Base-by-base conservation (phyloP, 2,113 vertebrate genomes). In the Pheucticus melanocephalus region DNA sequence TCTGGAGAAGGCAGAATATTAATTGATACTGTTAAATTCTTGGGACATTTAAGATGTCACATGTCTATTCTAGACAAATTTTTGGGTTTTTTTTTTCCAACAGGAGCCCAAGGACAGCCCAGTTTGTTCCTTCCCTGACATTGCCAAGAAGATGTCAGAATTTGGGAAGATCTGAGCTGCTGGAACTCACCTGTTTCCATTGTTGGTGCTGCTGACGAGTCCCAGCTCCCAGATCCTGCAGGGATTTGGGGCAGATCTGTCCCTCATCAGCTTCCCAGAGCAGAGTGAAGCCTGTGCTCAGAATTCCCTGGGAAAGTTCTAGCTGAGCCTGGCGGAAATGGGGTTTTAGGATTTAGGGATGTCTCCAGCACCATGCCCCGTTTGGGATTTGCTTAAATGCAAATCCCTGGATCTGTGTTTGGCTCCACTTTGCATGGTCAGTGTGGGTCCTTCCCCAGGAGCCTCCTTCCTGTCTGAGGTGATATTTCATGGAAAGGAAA, bases 301-400 rank as follows among this genome's bases (percentile, higher is more conserved):
- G 92, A 14, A 30, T 88, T 59, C 83, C 50, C 79, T 65, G 88
- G 77, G 91, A 21, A 73, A 50, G 31, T 76, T 59, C 66, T 33
- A 57, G 79, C 63, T 47, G 59, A 85, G 70, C 82, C 77, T 39
- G 87, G 42, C 0, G 73, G 94, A 95, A 97, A 95, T 76, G n/a
- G 21, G 5, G 60, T 84, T 85, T 90, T 60, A 20, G 40, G 35
- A n/a, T 81, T 82, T 28, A 25, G 50, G 33, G 73, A 75, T 88
- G 85, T 45, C 72, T 92, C 69, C 47, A 11, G 44, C 61, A 30
- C 4, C 16, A 71, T 47, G 8, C 56, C 76, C 37, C 12, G 1
- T 25, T 54, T 78, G 80, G 76, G 63, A 97, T 97, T 97, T 97
- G 96, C 48, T 83, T 97, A 97, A 88, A 97, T 97, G 97, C 96